A percentile compares a stretch with the other conserved stretches of the same genome.
These are phyloP conservation scores for Tiliacea aurago DNA, from an alignment of 2,888 invertebrate genomes.

Conservation along the genomic window DNA sequence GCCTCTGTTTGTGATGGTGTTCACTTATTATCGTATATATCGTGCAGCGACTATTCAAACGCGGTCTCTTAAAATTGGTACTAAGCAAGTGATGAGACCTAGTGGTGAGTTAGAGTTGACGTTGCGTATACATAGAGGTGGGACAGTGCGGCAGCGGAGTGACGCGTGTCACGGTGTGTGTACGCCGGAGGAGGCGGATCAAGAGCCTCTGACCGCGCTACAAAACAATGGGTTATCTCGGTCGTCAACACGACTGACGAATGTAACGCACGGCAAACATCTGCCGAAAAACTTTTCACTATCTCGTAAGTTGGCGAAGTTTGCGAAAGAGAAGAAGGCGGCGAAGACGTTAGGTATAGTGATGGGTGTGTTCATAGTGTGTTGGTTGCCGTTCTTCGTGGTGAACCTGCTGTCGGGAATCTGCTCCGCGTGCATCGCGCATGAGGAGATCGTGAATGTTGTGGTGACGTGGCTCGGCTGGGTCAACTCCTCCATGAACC, in stretches of 20 bases:
- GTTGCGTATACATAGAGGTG: conserved; percentile 97
- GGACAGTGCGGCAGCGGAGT: conserved; percentile 92
- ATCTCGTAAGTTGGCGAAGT: conserved; percentile 97
- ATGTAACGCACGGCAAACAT: conserved; percentile 91
- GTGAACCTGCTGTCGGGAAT: conserved; percentile 98
- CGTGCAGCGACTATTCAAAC: conserved; percentile 98
- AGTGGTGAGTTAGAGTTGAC: conserved; percentile 97
- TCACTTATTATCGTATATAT: conserved; percentile 99
- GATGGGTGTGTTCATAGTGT: conserved; percentile 98
- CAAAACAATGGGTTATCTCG: conserved; percentile 95
- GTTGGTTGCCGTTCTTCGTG: conserved; percentile 99
- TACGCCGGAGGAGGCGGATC: conserved; percentile 92
- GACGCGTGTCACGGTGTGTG: conserved; percentile 90
- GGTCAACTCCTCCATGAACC: conserved; percentile 99
- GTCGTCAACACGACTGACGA: conserved; percentile 92
- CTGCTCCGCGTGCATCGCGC: conserved; percentile 96
- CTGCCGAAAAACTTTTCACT: conserved; percentile 97
- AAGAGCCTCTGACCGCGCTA: conserved; percentile 93
- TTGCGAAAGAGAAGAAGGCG: conserved; percentile 99
- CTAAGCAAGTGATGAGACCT: conserved; percentile 96
- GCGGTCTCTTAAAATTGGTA: conserved; percentile 96
- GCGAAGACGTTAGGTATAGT: conserved; percentile 99
- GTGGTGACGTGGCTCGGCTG: conserved; percentile 98
- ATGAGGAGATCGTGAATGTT: conserved; percentile 96
- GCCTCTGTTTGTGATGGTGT: conserved; percentile 99